phyloP scores from a whole-genome alignment of 2,888 invertebrate species.

The Venusia cambrica region DNA sequence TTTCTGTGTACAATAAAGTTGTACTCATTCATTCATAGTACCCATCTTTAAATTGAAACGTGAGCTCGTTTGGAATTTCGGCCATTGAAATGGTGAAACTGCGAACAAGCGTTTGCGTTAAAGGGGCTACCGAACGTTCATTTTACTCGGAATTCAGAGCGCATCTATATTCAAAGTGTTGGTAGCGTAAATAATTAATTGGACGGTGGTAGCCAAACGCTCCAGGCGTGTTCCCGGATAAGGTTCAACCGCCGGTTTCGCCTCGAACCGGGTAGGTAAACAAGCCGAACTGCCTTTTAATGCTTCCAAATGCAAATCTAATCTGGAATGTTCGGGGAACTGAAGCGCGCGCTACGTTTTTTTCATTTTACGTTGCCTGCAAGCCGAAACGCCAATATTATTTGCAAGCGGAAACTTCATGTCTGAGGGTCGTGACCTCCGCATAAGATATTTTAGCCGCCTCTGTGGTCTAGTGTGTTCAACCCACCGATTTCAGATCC shows the following conservation, averaged over 20 bases:
- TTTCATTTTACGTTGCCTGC: conserved; percentile 9
- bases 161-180: conserved; percentile 18
- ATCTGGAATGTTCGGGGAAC: conserved; percentile 14
- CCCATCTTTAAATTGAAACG: no score
- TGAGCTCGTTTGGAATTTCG: conserved; percentile 5
- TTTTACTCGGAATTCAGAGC: conserved; percentile 11
- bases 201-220: conserved; percentile 28
- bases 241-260: conserved; percentile 26
- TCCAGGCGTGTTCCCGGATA: conserved; percentile 22
- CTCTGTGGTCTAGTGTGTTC: no score
- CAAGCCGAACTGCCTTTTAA: conserved; percentile 27
- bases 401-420: no score
- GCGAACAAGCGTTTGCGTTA: conserved; percentile 6
- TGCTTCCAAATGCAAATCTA: conserved; percentile 22
- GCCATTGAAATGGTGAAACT: conserved; percentile 1
- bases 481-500: no score
- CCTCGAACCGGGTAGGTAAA: conserved; percentile 23
- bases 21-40: no score
- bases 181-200: conserved; percentile 23
- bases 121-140: conserved; percentile 8
- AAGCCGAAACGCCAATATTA: neutral
- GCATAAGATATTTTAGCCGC: no score
- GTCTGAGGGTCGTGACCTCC: no score
- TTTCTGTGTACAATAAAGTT: no score
- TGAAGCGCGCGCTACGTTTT: conserved; percentile 3